Evolutionary conservation across 30 jellyfish, hydroid and myxozoan genomes (phyloP), one percentile per base, ranked within the genome.

Genomic region (Chrysaora quinquecirrha): DNA sequence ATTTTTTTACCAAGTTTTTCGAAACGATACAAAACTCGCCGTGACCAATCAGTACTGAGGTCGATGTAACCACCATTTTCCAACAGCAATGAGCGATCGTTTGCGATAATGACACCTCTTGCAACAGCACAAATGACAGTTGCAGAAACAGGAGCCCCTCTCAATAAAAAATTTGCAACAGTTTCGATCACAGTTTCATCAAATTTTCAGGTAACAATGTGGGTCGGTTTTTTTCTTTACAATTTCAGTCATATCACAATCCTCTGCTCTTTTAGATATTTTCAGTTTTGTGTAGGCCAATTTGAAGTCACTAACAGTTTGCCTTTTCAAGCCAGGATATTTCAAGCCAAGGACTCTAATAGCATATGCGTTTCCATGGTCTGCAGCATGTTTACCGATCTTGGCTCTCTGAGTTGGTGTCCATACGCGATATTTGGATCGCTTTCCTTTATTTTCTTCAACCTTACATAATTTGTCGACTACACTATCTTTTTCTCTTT

Each of bases 401-500:
- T 66, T 64, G 58, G 78, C 78, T 30, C 78, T 24, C 34, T 66
- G 64, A 16, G 29, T 16, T 18, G 61, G 78, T 21, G 78, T 21
- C 78, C 78, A 66, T 21, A 60, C n/a, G 32, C 72, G 72, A 25
- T 60, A 60, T 30, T 66, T 66, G 72, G 34, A 21, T n/a, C 72
- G 28, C 72, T 78, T 78, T 29, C 85, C 73, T 58, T 78, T 78
- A 30, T 47, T 66, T 81, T 71, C n/a, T 68, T 46, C 80, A 16
- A 67, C 80, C 77, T 68, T 66, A 31, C 56, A 63, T 52, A 81
- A 30, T 64, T 81, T 65, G 77, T 71, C 80, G 65, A 46, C 78
- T 38, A 81, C 78, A 22, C 76, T 71, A 22, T 66, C 91, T 16
- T 66, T 81, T 81, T 78, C 88, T 81, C 91, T 66, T 69, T 69